Conservation (phyloP, 2,797 vertebrate species). For the Odontamblyopus lacepedii region DNA sequence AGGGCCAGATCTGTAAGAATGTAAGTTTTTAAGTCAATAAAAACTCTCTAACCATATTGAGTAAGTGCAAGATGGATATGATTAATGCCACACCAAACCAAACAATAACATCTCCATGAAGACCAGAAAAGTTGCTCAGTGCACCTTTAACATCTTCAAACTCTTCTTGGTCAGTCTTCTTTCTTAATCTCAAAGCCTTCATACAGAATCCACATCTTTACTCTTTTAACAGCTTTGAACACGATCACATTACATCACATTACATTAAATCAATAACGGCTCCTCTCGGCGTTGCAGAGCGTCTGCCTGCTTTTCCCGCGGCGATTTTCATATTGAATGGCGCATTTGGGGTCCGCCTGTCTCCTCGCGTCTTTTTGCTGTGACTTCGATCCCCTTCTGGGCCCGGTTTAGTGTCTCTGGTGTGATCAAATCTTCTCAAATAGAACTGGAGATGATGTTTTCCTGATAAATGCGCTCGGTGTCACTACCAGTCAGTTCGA, state of each 20-base stretch:
- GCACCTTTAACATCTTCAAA: no score
- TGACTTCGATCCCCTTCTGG: not conserved
- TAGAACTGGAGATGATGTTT: not conserved
- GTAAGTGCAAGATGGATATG: no score
- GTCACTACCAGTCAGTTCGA: not conserved
- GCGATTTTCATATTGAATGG: conserved; percentile 5
- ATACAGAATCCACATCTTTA: not conserved
- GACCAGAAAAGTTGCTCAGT: no score
- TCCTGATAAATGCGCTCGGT: not conserved
- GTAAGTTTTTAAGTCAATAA: no score
- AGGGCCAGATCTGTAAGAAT: no score
- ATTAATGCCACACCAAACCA: no score
- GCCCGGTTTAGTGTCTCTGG: not conserved
- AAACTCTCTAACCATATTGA: no score
- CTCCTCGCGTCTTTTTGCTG: not conserved
- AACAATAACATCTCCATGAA: no score
- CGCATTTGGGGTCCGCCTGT: not conserved
- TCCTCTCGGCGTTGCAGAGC: not conserved
- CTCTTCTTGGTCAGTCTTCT: not conserved
- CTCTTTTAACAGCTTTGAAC: not conserved
- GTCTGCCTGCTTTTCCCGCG: not conserved
- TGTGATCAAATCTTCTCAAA: not conserved
- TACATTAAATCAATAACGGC: conserved; percentile 1
- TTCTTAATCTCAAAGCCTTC: not conserved
- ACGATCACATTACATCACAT: not conserved